Evolutionary conservation across 2,113 vertebrate genomes (phyloP).

Genomic region (Carettochelys insculpta): DNA sequence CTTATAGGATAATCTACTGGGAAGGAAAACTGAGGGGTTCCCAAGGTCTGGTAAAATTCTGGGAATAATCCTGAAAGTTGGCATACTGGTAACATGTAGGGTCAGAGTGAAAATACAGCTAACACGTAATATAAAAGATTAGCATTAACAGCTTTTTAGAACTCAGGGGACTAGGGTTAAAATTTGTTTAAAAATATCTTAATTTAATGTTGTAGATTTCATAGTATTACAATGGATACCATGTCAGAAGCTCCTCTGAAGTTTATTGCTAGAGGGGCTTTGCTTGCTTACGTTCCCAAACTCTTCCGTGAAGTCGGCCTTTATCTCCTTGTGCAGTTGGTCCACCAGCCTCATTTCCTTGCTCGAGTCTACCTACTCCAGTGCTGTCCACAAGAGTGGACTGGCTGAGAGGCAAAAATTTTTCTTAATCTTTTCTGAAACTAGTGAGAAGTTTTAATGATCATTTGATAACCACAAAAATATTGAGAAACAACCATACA

Average conservation of each 20-base stretch:
- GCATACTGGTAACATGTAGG: neutral
- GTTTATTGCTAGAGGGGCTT: neutral
- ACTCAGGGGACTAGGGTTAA: neutral
- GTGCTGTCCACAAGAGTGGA: neutral
- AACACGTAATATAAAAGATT: neutral
- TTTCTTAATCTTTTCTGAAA: neutral
- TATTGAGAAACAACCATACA: neutral
- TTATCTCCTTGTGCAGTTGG: neutral
- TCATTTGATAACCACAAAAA: neutral
- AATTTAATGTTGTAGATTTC: neutral
- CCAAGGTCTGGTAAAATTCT: neutral
- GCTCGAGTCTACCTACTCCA: neutral
- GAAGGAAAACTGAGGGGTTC: neutral
- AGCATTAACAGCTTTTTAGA: neutral
- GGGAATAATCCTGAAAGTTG: neutral
- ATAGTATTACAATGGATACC: neutral
- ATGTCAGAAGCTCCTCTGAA: neutral
- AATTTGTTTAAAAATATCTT: neutral
- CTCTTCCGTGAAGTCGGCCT: neutral
- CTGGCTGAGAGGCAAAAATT: neutral
- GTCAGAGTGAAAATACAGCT: neutral
- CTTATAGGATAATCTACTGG: neutral
- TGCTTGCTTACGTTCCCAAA: neutral
- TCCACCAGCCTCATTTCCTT: neutral
- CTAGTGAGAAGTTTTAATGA: neutral